Conservation (phyloP, 1,140 invertebrate species). For the Drosophila setifemur region DNA sequence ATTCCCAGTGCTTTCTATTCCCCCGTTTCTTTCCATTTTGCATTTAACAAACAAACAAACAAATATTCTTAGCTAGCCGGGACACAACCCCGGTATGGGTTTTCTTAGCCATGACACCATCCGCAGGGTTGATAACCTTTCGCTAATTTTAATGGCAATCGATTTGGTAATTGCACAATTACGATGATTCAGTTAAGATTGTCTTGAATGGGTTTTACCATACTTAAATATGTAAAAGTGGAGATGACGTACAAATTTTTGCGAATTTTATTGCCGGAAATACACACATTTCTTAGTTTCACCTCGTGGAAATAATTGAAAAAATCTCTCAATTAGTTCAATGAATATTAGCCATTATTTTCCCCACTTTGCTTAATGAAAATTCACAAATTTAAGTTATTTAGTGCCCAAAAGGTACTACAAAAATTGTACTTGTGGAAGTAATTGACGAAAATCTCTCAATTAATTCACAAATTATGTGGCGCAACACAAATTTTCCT, state of each 20-base stretch:
- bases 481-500: not conserved
- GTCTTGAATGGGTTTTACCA: too few relatives aligned
- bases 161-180: too few relatives aligned
- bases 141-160: not conserved
- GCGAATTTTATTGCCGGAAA: too few relatives aligned
- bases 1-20: conserved; percentile 11
- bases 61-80: not conserved
- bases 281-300: too few relatives aligned
- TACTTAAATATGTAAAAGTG: too few relatives aligned
- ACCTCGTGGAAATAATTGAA: too few relatives aligned
- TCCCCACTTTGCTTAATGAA: not conserved
- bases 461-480: conserved; percentile 3
- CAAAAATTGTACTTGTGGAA: too few relatives aligned
- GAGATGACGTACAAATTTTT: too few relatives aligned
- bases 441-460: conserved; percentile 14
- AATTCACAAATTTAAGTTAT: too few relatives aligned
- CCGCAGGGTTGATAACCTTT: not conserved
- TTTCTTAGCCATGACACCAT: not conserved
- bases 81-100: conserved; percentile 1
- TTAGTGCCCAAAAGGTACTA: too few relatives aligned
- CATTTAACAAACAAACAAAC: not conserved
- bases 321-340: not conserved
- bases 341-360: not conserved
- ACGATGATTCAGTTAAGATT: too few relatives aligned
- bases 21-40: not conserved